Evolutionary conservation across 2,888 invertebrate genomes (phyloP), one percentile per base, ranked within the genome.

Genomic region (Eulithis prunata): DNA sequence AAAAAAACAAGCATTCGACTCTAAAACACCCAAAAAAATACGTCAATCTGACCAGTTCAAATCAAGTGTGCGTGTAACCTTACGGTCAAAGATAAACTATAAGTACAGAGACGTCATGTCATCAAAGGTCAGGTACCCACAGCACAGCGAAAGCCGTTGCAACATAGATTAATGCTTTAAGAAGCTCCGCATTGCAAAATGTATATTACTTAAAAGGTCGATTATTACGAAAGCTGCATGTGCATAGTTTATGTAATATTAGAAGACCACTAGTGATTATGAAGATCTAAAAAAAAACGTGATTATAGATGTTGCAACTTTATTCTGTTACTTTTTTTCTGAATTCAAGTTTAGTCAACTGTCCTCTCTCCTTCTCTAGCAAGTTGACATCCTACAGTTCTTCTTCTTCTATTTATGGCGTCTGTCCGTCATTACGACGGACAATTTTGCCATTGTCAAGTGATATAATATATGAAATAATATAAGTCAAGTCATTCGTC

Each of bases 131-230:
- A 78, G 70, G 41, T 46, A 57, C 51, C 60, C 59, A 71, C 72
- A 66, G 78, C 59, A 71, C 72, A 66, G 78, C 79, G 81, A 81
- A 81, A 80, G 81, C 74, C 12, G 72, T 81, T 81, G 63, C 80
- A 69, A 72, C 75, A 81, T 66, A 70, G 74, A 77, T 76, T 75
- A 75, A 75, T 74, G 76, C 77, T 78, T 78, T 74, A 76, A 79
- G 80, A 77, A 76, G 75, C 75, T 65, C 54, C 59, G 58, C 57
- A 77, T 80, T 80, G 72, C 80, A 70, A 77, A 75, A 79, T 72
- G 10, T 66, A 69, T 64, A 73, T 73, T 77, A 21, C 21, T 21
- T 21, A 79, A 77, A 41, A 81, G 81, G 82, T 81, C 75, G 73
- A 14, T 32, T 57, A 46, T 80, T 78, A 80, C 74, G 74, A 77